Evolutionary conservation across 2,888 invertebrate species (phyloP).

Genomic region (Torymus tubicola): DNA sequence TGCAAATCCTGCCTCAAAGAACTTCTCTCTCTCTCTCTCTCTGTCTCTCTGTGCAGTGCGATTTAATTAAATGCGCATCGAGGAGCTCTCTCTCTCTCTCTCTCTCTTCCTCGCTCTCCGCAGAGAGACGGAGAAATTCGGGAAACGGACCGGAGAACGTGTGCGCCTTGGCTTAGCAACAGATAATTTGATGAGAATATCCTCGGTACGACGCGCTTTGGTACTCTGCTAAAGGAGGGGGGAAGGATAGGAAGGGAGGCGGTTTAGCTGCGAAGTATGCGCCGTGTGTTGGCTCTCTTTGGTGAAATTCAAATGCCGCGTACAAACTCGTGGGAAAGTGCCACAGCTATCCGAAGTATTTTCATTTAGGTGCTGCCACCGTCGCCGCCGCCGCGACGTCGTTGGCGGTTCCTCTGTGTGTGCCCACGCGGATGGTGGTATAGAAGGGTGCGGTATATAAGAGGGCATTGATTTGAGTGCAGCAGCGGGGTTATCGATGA

Average conservation of each 20-base stretch:
- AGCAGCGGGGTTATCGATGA: too few relatives aligned
- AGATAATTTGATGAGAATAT: slow-evolving; percentile 40
- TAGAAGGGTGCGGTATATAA: background rate
- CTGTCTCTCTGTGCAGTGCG: background rate
- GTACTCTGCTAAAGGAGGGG: too few relatives aligned
- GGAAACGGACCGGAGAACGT: background rate
- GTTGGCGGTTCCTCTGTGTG: background rate
- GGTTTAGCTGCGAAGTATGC: background rate
- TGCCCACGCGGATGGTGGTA: background rate
- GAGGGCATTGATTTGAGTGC: too few relatives aligned
- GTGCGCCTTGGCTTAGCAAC: background rate
- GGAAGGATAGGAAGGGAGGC: background rate
- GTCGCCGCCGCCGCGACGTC: background rate
- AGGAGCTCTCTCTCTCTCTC: background rate
- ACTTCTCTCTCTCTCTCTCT: background rate
- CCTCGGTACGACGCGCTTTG: background rate
- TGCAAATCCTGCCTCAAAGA: slow-evolving; percentile 36
- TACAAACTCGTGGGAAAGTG: background rate
- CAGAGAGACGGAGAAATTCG: background rate
- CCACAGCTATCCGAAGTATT: slow-evolving; percentile 44
- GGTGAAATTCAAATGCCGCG: slow-evolving; percentile 12
- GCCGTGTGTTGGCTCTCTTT: background rate
- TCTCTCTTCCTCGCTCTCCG: too few relatives aligned
- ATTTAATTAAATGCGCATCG: slow-evolving; percentile 47
- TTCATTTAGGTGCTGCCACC: slow-evolving; percentile 23